Evolutionary conservation across 2,797 vertebrate genomes (phyloP), one percentile per base, ranked within the genome.

Genomic region (Cyprinella venusta): DNA sequence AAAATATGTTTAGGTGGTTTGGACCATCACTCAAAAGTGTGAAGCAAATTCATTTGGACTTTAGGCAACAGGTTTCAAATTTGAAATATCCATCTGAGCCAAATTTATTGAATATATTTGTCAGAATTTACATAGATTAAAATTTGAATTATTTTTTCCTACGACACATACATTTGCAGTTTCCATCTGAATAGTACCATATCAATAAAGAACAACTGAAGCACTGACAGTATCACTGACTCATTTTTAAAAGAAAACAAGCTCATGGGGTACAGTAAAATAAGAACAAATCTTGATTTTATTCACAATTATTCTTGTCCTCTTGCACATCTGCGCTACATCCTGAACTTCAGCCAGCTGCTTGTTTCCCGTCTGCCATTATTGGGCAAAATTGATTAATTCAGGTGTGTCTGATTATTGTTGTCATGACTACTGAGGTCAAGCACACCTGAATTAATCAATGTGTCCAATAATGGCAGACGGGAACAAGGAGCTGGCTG

Each of bases 171-270:
- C 40, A 81, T 63, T 78, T 64, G n/a, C 79, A 86, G 76, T 81
- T 92, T 86, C 75, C 48, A 89, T 89, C 89, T 79, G 78, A 64
- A 86, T 65, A 92, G 90, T 91, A 92, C 89, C 89, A 91, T 88
- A 88, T 86, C 83, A 94, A 94, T 87, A 93, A 93, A 91, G 76
- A 82, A 90, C 89, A 85, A 86, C 83, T 88, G 91, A 92, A 88
- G 85, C 88, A 90, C 24, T 54, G 56, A n/a, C 16, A 71, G 42
- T 56, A 79, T 75, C 12, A 8, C 67, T 54, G n/a, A 70, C 26
- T 78, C 40, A 48, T 33, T 52, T 61, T 33, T 88, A 33, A 50
- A 81, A 30, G 24, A 16, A 63, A 21, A 42, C n/a, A 79, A 45
- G 2, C 21, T 54, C 45, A 45, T 8, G 3, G 7, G 15, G 30